Evolutionary conservation across 2,888 invertebrate species (phyloP).

Genomic region (Agrilus biguttatus): DNA sequence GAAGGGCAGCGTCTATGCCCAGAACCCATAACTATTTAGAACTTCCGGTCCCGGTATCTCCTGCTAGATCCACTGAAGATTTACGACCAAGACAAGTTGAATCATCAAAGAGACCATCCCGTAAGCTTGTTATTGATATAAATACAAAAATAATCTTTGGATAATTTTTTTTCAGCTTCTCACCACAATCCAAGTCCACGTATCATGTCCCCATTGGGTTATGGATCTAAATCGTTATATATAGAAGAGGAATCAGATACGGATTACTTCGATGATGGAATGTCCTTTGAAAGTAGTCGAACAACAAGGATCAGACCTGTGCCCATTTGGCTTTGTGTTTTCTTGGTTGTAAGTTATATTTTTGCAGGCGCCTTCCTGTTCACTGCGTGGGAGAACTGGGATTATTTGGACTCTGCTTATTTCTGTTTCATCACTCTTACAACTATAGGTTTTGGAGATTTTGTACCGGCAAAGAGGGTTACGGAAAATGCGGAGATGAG

Average conservation of each 20-base stretch:
- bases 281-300: constrained; percentile 21
- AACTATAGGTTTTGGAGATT: constrained; percentile 86
- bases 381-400: constrained; percentile 75
- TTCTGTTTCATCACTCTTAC: constrained; percentile 90
- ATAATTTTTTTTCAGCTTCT: constrained; percentile 21
- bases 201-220: constrained; percentile 55
- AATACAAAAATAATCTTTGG: too few species aligned
- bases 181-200: constrained; percentile 34
- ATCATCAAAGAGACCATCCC: constrained; percentile 1
- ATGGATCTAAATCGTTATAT: constrained; percentile 42
- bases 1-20: constrained; percentile 20
- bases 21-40: constrained; percentile 19
- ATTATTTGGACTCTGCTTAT: constrained; percentile 75
- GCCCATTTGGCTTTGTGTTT: constrained; percentile 80
- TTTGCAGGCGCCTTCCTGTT: constrained; percentile 79
- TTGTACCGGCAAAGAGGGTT: constrained; percentile 69
- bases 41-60: constrained; percentile 20
- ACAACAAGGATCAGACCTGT: constrained; percentile 50
- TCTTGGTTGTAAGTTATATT: constrained; percentile 79
- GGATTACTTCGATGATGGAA: constrained; percentile 30
- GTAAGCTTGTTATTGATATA: constrained; percentile 2
- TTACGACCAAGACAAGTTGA: constrained; percentile 8
- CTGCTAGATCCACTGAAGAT: constrained; percentile 12
- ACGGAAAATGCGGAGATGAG: constrained; percentile 38
- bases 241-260: constrained; percentile 47